Evolutionary conservation across 2,113 vertebrate species (phyloP).

Genomic region (Gila orcuttii): DNA sequence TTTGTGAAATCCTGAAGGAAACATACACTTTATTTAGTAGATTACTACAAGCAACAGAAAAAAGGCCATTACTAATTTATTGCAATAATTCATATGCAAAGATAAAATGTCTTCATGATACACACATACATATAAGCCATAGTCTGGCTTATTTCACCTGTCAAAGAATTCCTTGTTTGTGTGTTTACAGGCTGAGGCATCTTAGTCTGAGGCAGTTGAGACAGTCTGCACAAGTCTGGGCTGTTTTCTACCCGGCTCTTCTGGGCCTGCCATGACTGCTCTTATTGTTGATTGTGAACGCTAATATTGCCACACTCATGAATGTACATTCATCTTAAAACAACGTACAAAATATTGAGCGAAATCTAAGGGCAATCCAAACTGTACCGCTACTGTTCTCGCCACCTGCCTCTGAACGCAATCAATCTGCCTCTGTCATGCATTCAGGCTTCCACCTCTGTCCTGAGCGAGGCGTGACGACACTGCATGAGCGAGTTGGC

Average conservation of each 20-base stretch:
- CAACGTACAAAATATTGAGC: slow-evolving; percentile 15
- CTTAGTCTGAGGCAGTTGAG: slow-evolving; percentile 50
- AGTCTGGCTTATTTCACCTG: background rate
- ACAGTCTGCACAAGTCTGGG: slow-evolving; percentile 48
- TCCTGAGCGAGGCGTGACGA: slow-evolving; percentile 38
- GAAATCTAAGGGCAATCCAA: background rate
- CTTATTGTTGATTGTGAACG: slow-evolving; percentile 56
- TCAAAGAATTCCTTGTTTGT: slow-evolving; percentile 66
- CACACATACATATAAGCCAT: background rate
- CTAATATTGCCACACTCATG: slow-evolving; percentile 53
- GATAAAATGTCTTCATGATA: background rate
- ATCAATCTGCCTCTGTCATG: slow-evolving; percentile 12
- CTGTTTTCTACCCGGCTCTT: slow-evolving; percentile 54
- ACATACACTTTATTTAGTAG: background rate
- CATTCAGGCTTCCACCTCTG: slow-evolving; percentile 15
- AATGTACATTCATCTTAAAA: slow-evolving; percentile 45
- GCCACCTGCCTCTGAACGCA: slow-evolving; percentile 46
- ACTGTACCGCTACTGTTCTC: slow-evolving; percentile 47
- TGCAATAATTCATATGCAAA: background rate
- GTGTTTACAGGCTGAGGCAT: slow-evolving; percentile 65
- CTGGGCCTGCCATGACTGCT: slow-evolving; percentile 65
- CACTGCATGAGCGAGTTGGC: slow-evolving; percentile 10
- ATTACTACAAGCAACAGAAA: background rate
- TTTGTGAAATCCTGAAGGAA: background rate
- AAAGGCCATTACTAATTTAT: background rate